Evolutionary conservation across 2,888 invertebrate species (phyloP), one percentile per base, ranked within the genome.

Genomic region (Ommatoiulus sabulosus): DNA sequence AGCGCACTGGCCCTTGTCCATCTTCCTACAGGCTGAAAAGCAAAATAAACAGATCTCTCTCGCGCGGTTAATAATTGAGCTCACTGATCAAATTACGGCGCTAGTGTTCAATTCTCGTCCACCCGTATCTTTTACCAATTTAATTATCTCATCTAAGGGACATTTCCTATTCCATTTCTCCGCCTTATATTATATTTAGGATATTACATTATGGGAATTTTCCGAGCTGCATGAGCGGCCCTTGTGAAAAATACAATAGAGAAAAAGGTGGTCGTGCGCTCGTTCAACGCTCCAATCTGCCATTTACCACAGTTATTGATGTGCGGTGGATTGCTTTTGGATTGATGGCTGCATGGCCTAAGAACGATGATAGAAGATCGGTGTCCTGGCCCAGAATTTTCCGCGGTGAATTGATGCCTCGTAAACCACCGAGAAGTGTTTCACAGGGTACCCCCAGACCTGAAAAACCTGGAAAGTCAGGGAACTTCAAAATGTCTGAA

Each of bases 51-150:
- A 72, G 63, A 63, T 72, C 72, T 72, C 24, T 72, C 72, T 72
- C 6, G 72, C 72, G 10, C 24, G n/a, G 72, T 72, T 72, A 72
- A 72, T 72, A 72, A 72, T 72, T 72, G 72, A 72, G 24, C 6
- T 20, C 72, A 0, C 24, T 72, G 72, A 72, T 72, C 72, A 72
- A 72, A 72, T 72, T 72, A 72, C 72, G 2, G 1, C 5, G 72
- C 20, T 20, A 72, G 72, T 72, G 72, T 72, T 72, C 72, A 72
- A 72, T 72, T 72, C 72, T 6, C 24, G 72, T 72, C 72, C 72
- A 72, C 24, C 72, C 72, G 24, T 72, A 72, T 72, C 72, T 72
- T 72, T 72, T 72, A 72, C 72, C 72, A 72, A 72, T 72, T 72
- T 72, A 72, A 72, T 72, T 72, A 72, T 72, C 72, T 72, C 24